These are phyloP conservation scores for Kryptolebias marmoratus DNA, from an alignment of 2,113 vertebrate species.

Conservation along the genomic window DNA sequence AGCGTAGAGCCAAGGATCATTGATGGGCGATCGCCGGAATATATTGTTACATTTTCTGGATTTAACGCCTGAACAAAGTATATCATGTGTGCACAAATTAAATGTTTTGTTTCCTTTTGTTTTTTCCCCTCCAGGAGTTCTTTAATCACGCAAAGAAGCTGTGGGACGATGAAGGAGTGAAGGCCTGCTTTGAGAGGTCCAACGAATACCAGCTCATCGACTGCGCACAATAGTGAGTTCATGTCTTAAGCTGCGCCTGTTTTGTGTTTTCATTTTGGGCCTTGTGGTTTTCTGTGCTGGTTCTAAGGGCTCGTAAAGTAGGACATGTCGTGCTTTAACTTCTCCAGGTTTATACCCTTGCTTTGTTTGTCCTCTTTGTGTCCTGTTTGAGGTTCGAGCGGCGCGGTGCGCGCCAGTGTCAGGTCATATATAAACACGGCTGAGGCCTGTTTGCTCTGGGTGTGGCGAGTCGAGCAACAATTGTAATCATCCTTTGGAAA, in stretches of 20 bases:
- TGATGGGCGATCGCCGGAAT: no score
- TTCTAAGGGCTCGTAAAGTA: neutral
- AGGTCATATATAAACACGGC: conserved; percentile 58
- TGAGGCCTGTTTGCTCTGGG: conserved; percentile 69
- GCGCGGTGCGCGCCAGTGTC: conserved; percentile 44
- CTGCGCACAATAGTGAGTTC: conserved; percentile 98
- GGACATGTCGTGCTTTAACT: conserved; percentile 4
- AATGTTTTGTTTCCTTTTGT: conserved; percentile 17
- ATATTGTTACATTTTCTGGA: no score
- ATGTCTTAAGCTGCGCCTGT: conserved; percentile 10
- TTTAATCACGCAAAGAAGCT: conserved; percentile 98
- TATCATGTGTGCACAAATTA: no score
- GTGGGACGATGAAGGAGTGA: conserved; percentile 98
- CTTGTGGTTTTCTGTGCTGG: conserved; percentile 2
- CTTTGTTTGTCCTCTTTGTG: conserved; percentile 21
- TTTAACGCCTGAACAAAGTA: no score
- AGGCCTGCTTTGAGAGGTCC: conserved; percentile 96
- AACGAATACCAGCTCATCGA: conserved; percentile 99
- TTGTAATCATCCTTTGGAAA: conserved; percentile 57
- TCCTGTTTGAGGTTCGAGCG: conserved; percentile 34
- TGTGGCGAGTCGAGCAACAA: conserved; percentile 59
- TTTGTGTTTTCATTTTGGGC: neutral
- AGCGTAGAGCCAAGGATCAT: no score
- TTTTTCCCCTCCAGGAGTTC: conserved; percentile 87
- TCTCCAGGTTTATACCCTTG: conserved; percentile 12